Evolutionary conservation across 2,113 vertebrate species (phyloP).

Genomic region (Conger conger): DNA sequence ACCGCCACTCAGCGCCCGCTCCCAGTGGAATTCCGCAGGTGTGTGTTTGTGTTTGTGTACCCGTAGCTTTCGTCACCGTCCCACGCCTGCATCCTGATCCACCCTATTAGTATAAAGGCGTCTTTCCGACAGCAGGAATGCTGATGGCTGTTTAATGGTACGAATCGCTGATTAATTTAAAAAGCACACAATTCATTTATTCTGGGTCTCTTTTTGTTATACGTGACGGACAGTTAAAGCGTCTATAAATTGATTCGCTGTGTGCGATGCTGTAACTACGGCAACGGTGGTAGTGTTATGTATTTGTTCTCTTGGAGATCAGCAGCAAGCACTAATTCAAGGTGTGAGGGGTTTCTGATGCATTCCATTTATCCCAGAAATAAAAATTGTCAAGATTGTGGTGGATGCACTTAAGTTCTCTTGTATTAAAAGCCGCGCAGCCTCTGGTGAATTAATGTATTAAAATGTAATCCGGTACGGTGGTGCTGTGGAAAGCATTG

Average conservation of each 20-base stretch:
- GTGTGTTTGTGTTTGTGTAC: constrained; percentile 9
- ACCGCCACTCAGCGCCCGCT: neutral
- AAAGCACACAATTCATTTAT: constrained; percentile 25
- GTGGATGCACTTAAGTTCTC: no score
- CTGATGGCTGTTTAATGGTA: constrained; percentile 21
- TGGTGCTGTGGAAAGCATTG: no score
- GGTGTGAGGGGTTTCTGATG: neutral
- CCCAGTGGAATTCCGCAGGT: neutral
- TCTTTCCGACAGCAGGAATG: constrained; percentile 14
- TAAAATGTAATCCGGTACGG: no score
- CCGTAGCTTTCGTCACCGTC: neutral
- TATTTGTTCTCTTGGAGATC: neutral
- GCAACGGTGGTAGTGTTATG: neutral
- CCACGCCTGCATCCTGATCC: neutral
- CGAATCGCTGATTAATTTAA: constrained; percentile 21
- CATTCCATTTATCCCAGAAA: neutral
- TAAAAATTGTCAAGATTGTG: neutral
- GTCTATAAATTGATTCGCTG: constrained; percentile 31
- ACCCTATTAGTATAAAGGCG: neutral
- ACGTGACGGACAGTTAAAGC: constrained; percentile 23
- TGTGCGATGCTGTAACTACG: neutral
- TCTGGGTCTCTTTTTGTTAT: neutral
- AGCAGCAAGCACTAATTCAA: neutral
- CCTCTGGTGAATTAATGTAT: no score
- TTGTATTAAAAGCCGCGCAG: no score